Percentiles rank a stretch among this genome's conserved stretches.
Evolutionary conservation across 2,888 invertebrate genomes (phyloP).

Genomic region (Scaptomyza polygonia): DNA sequence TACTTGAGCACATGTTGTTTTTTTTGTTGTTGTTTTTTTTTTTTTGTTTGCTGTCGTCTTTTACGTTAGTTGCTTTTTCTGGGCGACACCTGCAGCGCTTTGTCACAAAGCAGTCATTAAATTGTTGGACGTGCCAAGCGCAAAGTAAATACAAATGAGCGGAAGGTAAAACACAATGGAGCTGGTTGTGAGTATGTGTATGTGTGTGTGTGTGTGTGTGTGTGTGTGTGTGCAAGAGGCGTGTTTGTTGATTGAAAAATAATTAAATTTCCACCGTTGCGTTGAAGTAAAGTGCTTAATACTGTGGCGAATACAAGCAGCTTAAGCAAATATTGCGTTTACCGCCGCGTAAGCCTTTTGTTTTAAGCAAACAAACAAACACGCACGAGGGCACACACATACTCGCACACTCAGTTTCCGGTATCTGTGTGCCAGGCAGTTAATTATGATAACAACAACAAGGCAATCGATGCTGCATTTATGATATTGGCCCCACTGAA

Average conservation of each 20-base stretch:
- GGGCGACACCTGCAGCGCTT: conserved; percentile 30
- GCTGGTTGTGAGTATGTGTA: too few species aligned
- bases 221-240: neutral
- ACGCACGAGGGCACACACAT: neutral
- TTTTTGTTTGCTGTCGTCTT: neutral
- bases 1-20: neutral
- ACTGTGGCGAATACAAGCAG: conserved; percentile 9
- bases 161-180: neutral
- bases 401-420: neutral
- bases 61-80: neutral
- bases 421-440: conserved; percentile 17
- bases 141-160: conserved; percentile 25
- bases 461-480: conserved; percentile 57
- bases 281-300: conserved; percentile 22
- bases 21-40: neutral
- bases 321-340: conserved; percentile 34
- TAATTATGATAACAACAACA: conserved; percentile 65
- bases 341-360: conserved; percentile 27
- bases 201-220: too few species aligned
- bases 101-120: conserved; percentile 40
- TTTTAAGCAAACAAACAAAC: conserved; percentile 6
- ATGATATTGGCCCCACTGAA: conserved; percentile 38
- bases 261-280: conserved; percentile 25
- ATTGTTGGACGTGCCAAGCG: conserved; percentile 38
- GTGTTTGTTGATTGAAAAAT: conserved; percentile 31